These are phyloP conservation scores for Bos javanicus DNA, from an alignment of 2,113 vertebrate species.

Conservation along the genomic window DNA sequence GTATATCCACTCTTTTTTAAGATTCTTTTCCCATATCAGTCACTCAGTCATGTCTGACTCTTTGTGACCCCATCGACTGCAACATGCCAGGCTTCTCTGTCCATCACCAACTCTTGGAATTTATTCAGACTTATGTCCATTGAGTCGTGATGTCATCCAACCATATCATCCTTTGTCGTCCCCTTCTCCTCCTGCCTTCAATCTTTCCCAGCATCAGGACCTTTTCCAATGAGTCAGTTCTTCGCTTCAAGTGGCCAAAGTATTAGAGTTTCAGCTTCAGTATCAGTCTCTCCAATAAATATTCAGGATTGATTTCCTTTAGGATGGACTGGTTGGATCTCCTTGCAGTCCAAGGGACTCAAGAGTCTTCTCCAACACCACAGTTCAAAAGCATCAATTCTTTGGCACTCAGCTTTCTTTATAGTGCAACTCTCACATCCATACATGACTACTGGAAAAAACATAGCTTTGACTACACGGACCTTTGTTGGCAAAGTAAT, in stretches of 20 bases:
- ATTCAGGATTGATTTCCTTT: neutral
- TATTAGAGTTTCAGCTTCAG: neutral
- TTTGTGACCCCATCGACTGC: neutral
- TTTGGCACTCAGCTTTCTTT: neutral
- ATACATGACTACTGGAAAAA: neutral
- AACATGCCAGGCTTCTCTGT: neutral
- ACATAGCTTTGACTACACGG: neutral
- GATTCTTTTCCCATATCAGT: neutral
- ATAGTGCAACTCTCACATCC: neutral
- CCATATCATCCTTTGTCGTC: neutral
- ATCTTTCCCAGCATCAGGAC: neutral
- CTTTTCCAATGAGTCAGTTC: neutral
- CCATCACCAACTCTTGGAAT: rapidly evolving
- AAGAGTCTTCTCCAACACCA: neutral
- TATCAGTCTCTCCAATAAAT: neutral
- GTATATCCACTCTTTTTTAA: neutral
- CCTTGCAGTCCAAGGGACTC: neutral
- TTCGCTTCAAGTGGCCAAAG: neutral
- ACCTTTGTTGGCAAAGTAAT: neutral
- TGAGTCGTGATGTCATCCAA: neutral
- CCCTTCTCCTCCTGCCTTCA: neutral
- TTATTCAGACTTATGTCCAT: neutral
- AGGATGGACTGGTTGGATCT: neutral
- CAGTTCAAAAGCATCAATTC: neutral
- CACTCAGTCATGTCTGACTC: neutral